Evolutionary conservation across 1,140 invertebrate species (phyloP), one percentile per base, ranked within the genome.

Genomic region (Periplaneta americana): DNA sequence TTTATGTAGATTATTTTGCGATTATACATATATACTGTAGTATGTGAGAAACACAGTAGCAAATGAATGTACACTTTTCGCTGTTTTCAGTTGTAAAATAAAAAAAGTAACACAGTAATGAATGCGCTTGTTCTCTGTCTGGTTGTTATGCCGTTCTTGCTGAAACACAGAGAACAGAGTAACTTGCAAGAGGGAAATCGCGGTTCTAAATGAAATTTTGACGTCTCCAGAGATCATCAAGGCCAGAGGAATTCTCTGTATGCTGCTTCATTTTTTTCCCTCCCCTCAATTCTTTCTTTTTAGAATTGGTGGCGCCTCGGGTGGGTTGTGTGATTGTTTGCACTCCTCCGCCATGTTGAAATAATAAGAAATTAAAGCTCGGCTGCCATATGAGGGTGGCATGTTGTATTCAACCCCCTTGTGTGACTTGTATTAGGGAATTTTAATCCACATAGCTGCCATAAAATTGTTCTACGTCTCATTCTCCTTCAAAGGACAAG

Each of bases 171-270:
- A 15, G 48, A 22, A 66, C 8, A 32, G 18, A 3, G 74, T 5
- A 34, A 15, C 31, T 17, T 33, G 32, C 32, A 36, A 39, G 48
- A 39, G 80, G 34, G 74, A 81, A 75, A 81, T 75, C 80, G 74
- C 80, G 74, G 74, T n/a, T 76, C 34, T 39, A 81, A 81, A 81
- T 81, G 80, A 81, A 81, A 81, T 81, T 81, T 81, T 81, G 80
- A 81, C 80, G 75, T 81, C 80, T 39, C 80, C 17, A 39, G 80
- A 66, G 74, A 75, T 75, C 74, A 75, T 80, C 66, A 80, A 80
- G 79, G 48, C 34, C 10, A n/a, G 13, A 74, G 77, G 18, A 78
- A 31, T 78, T 78, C 48, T 66, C 4, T 66, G 48, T 66, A 66
- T 66, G 48, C 48, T 28, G 48, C 48, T 66, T 48, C 39, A 28